Evolutionary conservation across 2,113 vertebrate species (phyloP).

Genomic region (Limanda limanda): DNA sequence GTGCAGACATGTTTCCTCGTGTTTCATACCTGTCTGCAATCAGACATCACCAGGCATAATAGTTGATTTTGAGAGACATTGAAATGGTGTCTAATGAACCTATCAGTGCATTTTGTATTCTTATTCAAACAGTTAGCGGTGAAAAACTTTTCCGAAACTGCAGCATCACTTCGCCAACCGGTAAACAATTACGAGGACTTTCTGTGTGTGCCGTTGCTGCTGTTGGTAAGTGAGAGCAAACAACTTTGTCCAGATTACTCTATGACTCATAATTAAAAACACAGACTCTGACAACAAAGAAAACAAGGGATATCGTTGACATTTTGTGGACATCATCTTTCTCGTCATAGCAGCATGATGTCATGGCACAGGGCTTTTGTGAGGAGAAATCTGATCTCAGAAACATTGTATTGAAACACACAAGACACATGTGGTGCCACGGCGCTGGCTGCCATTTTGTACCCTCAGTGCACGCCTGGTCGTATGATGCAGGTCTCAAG

Average conservation of each 20-base stretch:
- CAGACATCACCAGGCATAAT: too few species aligned
- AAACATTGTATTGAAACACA: conserved; percentile 33
- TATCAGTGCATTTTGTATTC: too few species aligned
- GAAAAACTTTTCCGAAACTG: not conserved
- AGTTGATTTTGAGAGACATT: too few species aligned
- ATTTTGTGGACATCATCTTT: not conserved
- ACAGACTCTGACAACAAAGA: conserved; percentile 23
- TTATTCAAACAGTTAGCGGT: not conserved
- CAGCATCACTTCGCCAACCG: not conserved
- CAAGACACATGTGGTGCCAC: conserved; percentile 9
- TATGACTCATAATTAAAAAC: conserved; percentile 25
- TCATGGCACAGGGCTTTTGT: conserved; percentile 48
- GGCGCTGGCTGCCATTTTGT: conserved; percentile 17
- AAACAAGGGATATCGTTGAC: conserved; percentile 14
- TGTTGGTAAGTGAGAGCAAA: conserved; percentile 22
- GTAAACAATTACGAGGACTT: not conserved
- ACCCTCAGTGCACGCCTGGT: conserved; percentile 7
- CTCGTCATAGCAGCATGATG: conserved; percentile 34
- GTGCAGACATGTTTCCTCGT: too few species aligned
- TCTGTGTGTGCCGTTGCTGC: not conserved
- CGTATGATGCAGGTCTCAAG: conserved; percentile 28
- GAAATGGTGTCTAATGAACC: too few species aligned
- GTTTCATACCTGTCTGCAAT: too few species aligned
- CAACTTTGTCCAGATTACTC: not conserved
- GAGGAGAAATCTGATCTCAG: conserved; percentile 38